Conservation (phyloP, 1,140 invertebrate genomes). For the Heliothis virescens region DNA sequence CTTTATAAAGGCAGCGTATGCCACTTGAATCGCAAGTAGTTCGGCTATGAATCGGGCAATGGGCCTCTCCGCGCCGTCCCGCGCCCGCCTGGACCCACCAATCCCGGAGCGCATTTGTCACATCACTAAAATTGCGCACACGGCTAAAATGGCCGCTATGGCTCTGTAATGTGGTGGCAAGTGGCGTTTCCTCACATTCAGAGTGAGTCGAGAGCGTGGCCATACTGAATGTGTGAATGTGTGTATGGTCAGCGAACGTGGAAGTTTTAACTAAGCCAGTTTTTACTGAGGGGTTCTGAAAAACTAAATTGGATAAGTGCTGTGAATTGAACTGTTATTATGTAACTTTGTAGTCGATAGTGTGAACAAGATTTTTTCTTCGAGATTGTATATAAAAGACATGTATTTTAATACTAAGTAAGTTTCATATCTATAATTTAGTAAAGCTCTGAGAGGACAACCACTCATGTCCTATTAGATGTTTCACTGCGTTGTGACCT, state of each 20-base stretch:
- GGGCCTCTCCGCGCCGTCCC: conserved; percentile 13
- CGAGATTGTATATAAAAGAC: too few species aligned
- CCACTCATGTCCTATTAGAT: not conserved
- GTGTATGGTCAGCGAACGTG: not conserved
- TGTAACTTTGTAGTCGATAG: too few species aligned
- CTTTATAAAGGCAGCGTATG: conserved; percentile 43
- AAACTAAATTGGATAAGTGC: not conserved
- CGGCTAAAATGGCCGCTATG: conserved; percentile 32
- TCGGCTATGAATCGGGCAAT: conserved; percentile 32
- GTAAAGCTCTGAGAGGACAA: too few species aligned
- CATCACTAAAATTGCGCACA: conserved; percentile 43
- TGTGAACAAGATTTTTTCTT: too few species aligned
- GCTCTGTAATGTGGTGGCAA: conserved; percentile 33
- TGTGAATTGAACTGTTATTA: too few species aligned
- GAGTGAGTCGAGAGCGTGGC: not conserved
- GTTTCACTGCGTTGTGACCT: too few species aligned
- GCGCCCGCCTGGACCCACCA: not conserved
- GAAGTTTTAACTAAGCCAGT: not conserved
- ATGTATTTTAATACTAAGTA: too few species aligned
- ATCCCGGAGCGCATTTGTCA: conserved; percentile 36
- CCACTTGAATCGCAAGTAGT: conserved; percentile 46
- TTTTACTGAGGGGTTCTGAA: not conserved
- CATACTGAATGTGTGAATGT: conserved; percentile 9
- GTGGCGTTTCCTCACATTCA: not conserved
- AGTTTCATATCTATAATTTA: too few species aligned